Evolutionary conservation across 2,888 invertebrate species (phyloP).

Genomic region (Argynnis bischoffii): DNA sequence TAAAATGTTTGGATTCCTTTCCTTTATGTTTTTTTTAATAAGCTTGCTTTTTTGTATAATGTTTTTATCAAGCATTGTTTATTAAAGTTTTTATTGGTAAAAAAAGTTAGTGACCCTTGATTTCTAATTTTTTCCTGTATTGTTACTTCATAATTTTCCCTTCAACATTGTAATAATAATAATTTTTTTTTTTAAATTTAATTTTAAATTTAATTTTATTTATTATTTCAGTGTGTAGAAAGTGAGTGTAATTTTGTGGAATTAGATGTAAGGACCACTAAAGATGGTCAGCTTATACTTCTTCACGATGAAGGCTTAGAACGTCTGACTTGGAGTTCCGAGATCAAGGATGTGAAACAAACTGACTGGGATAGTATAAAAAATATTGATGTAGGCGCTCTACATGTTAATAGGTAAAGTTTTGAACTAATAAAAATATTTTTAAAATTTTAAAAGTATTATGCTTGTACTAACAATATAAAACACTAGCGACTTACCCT

Average conservation of each 20-base stretch:
- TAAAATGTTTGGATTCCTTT: no score
- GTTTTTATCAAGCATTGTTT: no score
- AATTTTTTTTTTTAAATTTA: no score
- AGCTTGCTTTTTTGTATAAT: no score
- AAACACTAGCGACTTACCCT: background rate
- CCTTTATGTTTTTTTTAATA: no score
- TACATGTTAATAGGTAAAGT: slow-evolving; percentile 85
- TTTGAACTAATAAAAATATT: slow-evolving; percentile 2
- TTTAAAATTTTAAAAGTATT: slow-evolving; percentile 17
- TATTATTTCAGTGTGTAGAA: slow-evolving; percentile 83
- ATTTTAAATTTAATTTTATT: no score
- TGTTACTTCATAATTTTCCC: no score
- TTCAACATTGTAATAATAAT: no score
- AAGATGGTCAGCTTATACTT: slow-evolving; percentile 88
- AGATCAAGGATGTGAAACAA: slow-evolving; percentile 70
- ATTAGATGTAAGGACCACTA: slow-evolving; percentile 88
- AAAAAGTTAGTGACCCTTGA: no score
- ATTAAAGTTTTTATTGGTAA: no score
- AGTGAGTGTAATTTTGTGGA: slow-evolving; percentile 89
- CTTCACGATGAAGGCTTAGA: slow-evolving; percentile 89
- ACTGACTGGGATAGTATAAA: slow-evolving; percentile 84
- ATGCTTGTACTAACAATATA: background rate
- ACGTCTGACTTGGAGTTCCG: slow-evolving; percentile 82
- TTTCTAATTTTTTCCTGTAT: no score
- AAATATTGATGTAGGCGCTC: slow-evolving; percentile 84